phyloP scores from a whole-genome alignment of 2,888 invertebrate genomes.

The Buathra laborator region DNA sequence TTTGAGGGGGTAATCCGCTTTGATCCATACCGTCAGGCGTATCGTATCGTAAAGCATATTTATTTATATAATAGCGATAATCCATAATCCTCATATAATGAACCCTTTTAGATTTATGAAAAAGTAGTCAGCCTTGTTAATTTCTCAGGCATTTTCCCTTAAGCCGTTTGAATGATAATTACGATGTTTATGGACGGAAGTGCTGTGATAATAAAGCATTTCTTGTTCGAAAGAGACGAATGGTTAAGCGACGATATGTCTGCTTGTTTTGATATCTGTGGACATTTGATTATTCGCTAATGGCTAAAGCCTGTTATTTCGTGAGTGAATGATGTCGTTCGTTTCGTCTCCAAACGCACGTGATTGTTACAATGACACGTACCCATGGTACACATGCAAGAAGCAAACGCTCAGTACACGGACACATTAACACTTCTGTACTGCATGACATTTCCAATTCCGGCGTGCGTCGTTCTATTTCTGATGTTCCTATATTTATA shows the following conservation, averaged over 20 bases:
- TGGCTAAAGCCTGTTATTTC: conserved; percentile 56
- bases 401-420: conserved; percentile 15
- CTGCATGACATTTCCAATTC: conserved; percentile 71
- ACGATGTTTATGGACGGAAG: background rate
- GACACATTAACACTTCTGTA: conserved; percentile 49
- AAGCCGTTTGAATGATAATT: background rate
- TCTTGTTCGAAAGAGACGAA: background rate
- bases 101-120: background rate
- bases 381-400: conserved; percentile 9
- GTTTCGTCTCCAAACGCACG: conserved; percentile 1
- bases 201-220: background rate
- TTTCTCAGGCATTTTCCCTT: background rate
- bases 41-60: background rate
- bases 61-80: background rate
- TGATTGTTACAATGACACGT: conserved; percentile 25
- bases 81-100: too few species aligned
- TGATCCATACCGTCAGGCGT: conserved; percentile 44
- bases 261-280: conserved; percentile 11
- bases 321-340: conserved; percentile 38
- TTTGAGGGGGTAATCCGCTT: background rate
- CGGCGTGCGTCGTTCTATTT: conserved; percentile 69
- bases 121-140: background rate
- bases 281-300: conserved; percentile 50
- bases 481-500: conserved; percentile 69
- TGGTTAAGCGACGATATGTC: conserved; percentile 5